Evolutionary conservation across 1,140 invertebrate genomes (phyloP).

Genomic region (Ptiloglossa arizonensis): DNA sequence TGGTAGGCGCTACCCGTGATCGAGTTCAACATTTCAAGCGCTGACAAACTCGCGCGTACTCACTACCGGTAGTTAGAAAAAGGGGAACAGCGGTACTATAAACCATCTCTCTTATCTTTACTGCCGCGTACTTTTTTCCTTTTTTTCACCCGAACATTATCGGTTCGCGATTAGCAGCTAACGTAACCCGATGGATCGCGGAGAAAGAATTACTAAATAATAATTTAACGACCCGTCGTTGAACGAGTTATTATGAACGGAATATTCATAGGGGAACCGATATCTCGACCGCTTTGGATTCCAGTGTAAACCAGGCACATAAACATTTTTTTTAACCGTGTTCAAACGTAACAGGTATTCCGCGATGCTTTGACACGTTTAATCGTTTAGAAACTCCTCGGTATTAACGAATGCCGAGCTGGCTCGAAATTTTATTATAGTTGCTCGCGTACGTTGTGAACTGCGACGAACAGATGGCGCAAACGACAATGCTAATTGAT

Average conservation of each 20-base stretch:
- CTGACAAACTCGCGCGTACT: conserved; percentile 15
- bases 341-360: neutral
- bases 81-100: conserved; percentile 8
- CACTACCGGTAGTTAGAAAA: conserved; percentile 11
- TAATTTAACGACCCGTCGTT: neutral
- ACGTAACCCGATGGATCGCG: neutral
- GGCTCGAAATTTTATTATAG: no score
- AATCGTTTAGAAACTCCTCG: neutral
- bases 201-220: neutral
- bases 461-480: no score
- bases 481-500: no score
- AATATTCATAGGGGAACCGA: neutral
- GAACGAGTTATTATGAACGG: neutral
- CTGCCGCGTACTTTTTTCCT: neutral
- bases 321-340: conserved; percentile 45
- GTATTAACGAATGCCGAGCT: no score
- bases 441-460: no score
- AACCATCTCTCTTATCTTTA: conserved; percentile 20
- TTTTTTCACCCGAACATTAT: no score
- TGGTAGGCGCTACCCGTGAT: conserved; percentile 9
- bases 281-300: conserved; percentile 38
- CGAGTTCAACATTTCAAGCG: conserved; percentile 34
- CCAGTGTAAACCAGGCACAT: conserved; percentile 28
- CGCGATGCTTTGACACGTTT: neutral
- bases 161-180: neutral